Conservation (phyloP, 2,797 vertebrate genomes). For the Tokudaia tokunoshimensis region DNA sequence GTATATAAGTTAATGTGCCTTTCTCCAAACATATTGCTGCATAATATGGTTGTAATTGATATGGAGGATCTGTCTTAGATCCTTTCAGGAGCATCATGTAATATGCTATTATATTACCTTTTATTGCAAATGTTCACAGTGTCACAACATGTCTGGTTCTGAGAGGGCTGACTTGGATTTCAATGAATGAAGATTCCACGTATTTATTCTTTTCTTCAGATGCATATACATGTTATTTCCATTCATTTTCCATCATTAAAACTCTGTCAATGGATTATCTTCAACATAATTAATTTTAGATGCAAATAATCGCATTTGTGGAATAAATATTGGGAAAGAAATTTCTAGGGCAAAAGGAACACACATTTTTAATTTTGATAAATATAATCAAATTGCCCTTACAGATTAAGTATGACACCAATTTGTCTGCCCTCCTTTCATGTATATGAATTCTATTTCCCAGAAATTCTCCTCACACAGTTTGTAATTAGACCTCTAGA, state of each 20-base stretch:
- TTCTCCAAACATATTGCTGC: background rate
- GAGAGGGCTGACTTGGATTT: background rate
- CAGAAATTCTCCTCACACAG: background rate
- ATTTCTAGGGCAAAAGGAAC: background rate
- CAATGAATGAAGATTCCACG: background rate
- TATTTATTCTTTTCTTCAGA: background rate
- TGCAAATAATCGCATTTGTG: background rate
- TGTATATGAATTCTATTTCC: background rate
- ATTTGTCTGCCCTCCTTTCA: background rate
- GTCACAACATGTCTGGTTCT: background rate
- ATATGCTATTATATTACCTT: background rate
- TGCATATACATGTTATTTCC: background rate
- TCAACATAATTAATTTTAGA: background rate
- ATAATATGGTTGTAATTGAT: background rate
- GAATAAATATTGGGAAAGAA: background rate
- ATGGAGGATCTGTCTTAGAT: background rate
- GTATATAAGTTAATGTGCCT: background rate
- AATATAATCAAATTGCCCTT: background rate
- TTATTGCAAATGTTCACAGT: background rate
- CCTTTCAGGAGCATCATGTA: background rate
- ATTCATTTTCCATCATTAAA: constrained; percentile 1
- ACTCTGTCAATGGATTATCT: background rate
- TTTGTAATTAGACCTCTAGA: background rate
- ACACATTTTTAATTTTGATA: constrained; percentile 32
- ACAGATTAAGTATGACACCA: background rate